Evolutionary conservation across 2,888 invertebrate genomes (phyloP).

Genomic region (Gordius sp.): DNA sequence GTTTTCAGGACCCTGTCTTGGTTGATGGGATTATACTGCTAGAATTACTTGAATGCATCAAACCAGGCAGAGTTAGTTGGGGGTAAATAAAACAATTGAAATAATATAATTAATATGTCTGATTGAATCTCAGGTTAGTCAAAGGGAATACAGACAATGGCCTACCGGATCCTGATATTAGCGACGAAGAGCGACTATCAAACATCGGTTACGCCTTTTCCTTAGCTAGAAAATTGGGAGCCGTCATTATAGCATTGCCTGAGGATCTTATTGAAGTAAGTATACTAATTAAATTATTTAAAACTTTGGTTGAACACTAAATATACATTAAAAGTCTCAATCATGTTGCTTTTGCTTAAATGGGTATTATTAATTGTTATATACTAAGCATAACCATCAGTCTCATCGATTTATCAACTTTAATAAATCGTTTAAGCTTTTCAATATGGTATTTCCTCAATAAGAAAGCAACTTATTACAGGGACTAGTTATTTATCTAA

Average conservation of each 20-base stretch:
- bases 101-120: neutral
- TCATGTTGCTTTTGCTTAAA: too few species aligned
- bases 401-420: too few species aligned
- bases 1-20: neutral
- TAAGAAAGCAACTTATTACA: too few species aligned
- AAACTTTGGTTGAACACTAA: too few species aligned
- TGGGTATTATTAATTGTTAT: too few species aligned
- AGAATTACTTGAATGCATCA: constrained; percentile 1
- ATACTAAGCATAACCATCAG: too few species aligned
- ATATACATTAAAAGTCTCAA: too few species aligned
- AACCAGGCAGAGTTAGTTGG: neutral
- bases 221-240: neutral
- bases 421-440: too few species aligned
- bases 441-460: too few species aligned
- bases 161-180: neutral
- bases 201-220: neutral
- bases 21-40: neutral
- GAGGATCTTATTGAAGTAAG: neutral
- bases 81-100: too few species aligned
- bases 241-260: neutral
- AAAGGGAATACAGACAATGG: neutral
- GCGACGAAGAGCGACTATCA: neutral
- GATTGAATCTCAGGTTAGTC: neutral
- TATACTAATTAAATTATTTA: too few species aligned
- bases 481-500: too few species aligned